phyloP scores from a whole-genome alignment of 2,888 invertebrate genomes.

The Rotaria macrura region DNA sequence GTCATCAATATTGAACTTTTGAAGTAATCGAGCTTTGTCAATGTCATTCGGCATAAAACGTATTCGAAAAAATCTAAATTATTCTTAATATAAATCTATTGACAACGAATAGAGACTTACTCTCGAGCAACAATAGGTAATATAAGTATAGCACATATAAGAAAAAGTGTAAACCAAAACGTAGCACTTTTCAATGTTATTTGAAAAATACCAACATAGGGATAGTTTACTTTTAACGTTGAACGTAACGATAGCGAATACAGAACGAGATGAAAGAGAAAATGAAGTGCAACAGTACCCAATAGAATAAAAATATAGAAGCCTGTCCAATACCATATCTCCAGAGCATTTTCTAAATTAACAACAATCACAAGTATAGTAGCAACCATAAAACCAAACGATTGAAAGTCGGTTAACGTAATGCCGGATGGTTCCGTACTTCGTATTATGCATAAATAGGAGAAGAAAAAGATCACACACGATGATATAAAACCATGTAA shows the following conservation, averaged over 20 bases:
- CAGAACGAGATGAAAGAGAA: slow-evolving; percentile 75
- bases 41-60: neutral
- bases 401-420: slow-evolving; percentile 82
- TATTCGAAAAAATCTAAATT: slow-evolving; percentile 20
- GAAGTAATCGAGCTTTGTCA: neutral
- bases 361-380: slow-evolving; percentile 91
- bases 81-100: neutral
- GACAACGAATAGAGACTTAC: neutral
- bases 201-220: slow-evolving; percentile 54
- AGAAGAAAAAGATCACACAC: slow-evolving; percentile 84
- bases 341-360: slow-evolving; percentile 87
- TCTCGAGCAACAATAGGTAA: slow-evolving; percentile 61
- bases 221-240: slow-evolving; percentile 49
- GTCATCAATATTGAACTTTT: neutral
- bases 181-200: slow-evolving; percentile 65
- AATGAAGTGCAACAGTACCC: slow-evolving; percentile 89
- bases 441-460: slow-evolving; percentile 81
- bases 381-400: slow-evolving; percentile 85
- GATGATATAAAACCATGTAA: slow-evolving; percentile 91
- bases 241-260: slow-evolving; percentile 66
- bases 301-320: slow-evolving; percentile 93
- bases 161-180: slow-evolving; percentile 61
- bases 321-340: slow-evolving; percentile 93
- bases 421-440: slow-evolving; percentile 74
- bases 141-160: slow-evolving; percentile 66